phyloP scores from a whole-genome alignment of 2,797 vertebrate genomes.

The Benthosema pterotum region DNA sequence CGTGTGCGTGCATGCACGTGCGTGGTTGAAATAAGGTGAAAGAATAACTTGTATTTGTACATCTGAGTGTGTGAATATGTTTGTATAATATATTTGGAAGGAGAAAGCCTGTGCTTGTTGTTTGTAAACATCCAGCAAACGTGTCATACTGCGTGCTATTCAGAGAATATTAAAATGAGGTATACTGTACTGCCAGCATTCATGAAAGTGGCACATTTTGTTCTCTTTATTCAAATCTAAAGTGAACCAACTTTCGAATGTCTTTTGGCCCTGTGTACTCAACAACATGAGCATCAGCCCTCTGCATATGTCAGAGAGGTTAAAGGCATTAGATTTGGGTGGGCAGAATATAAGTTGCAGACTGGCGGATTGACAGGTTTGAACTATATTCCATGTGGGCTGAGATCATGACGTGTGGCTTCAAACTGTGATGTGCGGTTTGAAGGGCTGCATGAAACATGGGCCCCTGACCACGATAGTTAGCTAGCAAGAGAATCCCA shows the following conservation, averaged over 20 bases:
- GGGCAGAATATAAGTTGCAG: background rate
- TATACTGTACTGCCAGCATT: conserved; percentile 20
- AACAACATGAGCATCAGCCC: conserved; percentile 5
- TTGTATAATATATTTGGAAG: no score
- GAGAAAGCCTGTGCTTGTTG: background rate
- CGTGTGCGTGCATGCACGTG: conserved; percentile 10
- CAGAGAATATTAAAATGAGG: conserved; percentile 6
- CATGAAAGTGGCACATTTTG: conserved; percentile 8
- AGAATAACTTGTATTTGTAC: background rate
- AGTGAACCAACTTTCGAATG: no score
- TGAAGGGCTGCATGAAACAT: conserved; percentile 54
- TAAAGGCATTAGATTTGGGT: conserved; percentile 6
- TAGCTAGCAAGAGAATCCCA: conserved; percentile 28
- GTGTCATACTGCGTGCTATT: conserved; percentile 40
- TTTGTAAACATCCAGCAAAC: background rate
- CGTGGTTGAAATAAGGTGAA: background rate
- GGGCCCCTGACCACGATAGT: conserved; percentile 39
- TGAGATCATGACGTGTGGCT: conserved; percentile 54
- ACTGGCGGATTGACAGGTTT: conserved; percentile 10
- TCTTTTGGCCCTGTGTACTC: background rate
- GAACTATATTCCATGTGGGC: conserved; percentile 43
- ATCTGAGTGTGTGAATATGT: background rate
- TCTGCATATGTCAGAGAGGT: conserved; percentile 11
- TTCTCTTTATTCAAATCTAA: conserved; percentile 21
- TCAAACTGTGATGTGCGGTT: conserved; percentile 53